Base-by-base conservation (phyloP, 2,888 invertebrate species). In the Cantharis nigra region DNA sequence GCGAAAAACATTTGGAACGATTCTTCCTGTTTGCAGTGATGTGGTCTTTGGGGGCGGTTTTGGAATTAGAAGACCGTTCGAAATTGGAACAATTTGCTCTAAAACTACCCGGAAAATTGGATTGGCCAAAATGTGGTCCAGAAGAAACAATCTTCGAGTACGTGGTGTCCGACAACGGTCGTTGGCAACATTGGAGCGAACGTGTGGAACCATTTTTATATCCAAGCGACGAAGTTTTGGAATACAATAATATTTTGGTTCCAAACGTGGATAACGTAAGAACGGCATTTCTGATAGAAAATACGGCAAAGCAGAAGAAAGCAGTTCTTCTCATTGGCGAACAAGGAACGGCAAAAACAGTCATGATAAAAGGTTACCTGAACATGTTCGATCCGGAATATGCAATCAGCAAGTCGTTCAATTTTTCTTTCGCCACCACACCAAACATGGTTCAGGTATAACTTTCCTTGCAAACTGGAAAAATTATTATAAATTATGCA, bases 301-400 rank as follows among this genome's bases (percentile, higher is more conserved):
- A 92, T 1, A 94, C 96, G 80, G 94, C 96, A 0, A 95, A 94
- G 82, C 96, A 97, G 85, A 90, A 91, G 72, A 95, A 96, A 88
- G 93, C 95, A 5, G 96, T 97, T 0, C 87, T 97, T 71, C 88
- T 97, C 63, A 97, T 97, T 82, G 96, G 97, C 49, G 97, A 97
- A 87, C 97, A 96, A 85, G 97, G 97, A 16, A 97, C 97, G 0
- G 97, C 96, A 0, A 97, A 97, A 88, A 97, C 97, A 10, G 97
- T 97, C 0, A 97, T 97, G 96, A 91, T 97, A 69, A 96, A 96
- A 87, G 93, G 94, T 78, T 96, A 93, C 83, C 93, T 96, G 91
- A 88, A 91, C 4, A 90, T 91, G 28, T 95, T 94, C 85, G 93
- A 97, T 87, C 94, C 94, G 4, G 96, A 96, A 83, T 90, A 90